Evolutionary conservation across 2,797 vertebrate species (phyloP).

Genomic region (Melanogrammus aeglefinus): DNA sequence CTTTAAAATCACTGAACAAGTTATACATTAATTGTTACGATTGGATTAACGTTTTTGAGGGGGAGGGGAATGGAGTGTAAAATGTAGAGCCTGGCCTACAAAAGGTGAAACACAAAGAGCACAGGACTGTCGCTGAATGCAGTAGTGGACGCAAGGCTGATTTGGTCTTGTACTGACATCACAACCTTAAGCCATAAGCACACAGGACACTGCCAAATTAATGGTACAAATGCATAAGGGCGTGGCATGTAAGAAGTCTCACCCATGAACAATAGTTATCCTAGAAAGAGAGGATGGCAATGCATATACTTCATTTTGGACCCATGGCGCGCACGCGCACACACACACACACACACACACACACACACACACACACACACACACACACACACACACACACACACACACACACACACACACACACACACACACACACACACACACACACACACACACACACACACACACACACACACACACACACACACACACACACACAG

Average conservation of each 20-base stretch:
- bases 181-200: not conserved
- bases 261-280: not conserved
- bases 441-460: no score
- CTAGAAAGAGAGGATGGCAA: conserved; percentile 5
- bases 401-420: no score
- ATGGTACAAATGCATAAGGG: not conserved
- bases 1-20: not conserved
- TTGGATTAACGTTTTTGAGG: not conserved
- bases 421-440: not conserved
- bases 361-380: not conserved
- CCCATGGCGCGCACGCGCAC: conserved; percentile 11
- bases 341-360: no score
- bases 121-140: not conserved
- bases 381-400: not conserved
- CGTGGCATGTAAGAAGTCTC: not conserved
- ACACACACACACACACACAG: conserved; percentile 26
- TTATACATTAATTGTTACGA: not conserved
- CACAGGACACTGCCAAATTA: not conserved
- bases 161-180: not conserved
- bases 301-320: conserved; percentile 15
- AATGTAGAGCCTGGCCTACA: not conserved
- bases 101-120: not conserved
- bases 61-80: not conserved
- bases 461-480: no score
- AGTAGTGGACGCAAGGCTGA: not conserved